Percentiles rank a stretch among this genome's conserved stretches.
Evolutionary conservation across 2,797 vertebrate species (phyloP).

Genomic region (Sitta carolinensis): DNA sequence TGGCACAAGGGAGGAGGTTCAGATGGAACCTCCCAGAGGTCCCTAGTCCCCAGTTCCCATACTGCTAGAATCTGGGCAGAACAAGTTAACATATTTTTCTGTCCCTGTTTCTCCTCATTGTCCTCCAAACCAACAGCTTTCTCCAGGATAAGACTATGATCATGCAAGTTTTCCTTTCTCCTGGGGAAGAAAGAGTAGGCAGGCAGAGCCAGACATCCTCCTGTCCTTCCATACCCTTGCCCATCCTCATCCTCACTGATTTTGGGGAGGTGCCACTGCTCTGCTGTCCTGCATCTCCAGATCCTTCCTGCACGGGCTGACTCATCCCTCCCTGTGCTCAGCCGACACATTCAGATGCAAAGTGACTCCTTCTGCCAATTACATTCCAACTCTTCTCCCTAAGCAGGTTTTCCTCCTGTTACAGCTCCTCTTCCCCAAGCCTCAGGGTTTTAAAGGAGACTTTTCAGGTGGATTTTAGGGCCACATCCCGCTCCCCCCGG

Average conservation of each 20-base stretch:
- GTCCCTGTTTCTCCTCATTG: background rate
- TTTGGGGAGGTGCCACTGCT: background rate
- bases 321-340: conserved; percentile 5
- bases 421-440: conserved; percentile 2
- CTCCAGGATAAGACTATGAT: background rate
- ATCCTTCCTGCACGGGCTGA: background rate
- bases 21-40: background rate
- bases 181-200: background rate
- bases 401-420: background rate
- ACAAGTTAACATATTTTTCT: background rate
- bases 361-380: conserved; percentile 44
- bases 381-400: background rate
- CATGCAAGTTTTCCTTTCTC: background rate
- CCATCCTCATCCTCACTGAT: background rate
- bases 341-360: conserved; percentile 16
- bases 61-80: background rate
- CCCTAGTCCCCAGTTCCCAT: background rate
- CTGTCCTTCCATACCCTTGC: background rate
- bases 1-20: background rate
- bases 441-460: background rate
- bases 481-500: background rate
- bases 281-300: background rate
- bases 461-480: background rate
- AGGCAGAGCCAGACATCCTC: background rate
- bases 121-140: background rate